These are phyloP conservation scores for Ptilodon capucinus DNA, from an alignment of 2,888 invertebrate species.

Conservation along the genomic window DNA sequence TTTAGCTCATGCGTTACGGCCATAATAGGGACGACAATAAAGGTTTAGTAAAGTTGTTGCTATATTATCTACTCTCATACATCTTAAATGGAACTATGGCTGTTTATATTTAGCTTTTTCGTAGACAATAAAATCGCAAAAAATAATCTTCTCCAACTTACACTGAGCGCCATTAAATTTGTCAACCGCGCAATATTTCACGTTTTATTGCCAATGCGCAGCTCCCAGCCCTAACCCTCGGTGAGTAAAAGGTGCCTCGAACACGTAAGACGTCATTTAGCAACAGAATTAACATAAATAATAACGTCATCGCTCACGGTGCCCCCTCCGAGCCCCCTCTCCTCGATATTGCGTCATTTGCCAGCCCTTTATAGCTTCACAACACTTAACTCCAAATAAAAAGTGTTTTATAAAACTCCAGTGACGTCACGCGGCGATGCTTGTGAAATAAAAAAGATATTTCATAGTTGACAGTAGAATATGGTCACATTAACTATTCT, in stretches of 20 bases:
- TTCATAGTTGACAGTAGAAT: slow-evolving; percentile 2
- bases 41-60: too few species aligned
- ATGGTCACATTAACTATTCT: too few species aligned
- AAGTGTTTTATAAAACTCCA: slow-evolving; percentile 70
- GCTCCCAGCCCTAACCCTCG: slow-evolving; percentile 43
- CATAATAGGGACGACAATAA: too few species aligned
- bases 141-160: slow-evolving; percentile 19
- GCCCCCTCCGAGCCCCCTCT: slow-evolving; percentile 40
- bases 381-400: slow-evolving; percentile 73
- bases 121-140: too few species aligned
- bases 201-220: slow-evolving; percentile 30
- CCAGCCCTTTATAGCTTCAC: slow-evolving; percentile 68
- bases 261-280: slow-evolving; percentile 78
- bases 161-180: slow-evolving; percentile 23
- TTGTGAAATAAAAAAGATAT: slow-evolving; percentile 19
- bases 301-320: slow-evolving; percentile 73
- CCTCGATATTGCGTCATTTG: slow-evolving; percentile 71
- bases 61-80: too few species aligned
- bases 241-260: slow-evolving; percentile 55
- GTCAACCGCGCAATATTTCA: slow-evolving; percentile 26
- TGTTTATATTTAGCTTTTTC: neutral
- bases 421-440: slow-evolving; percentile 40
- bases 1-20: too few species aligned
- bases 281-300: slow-evolving; percentile 80
- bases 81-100: too few species aligned